A percentile compares a stretch with the other conserved stretches of the same genome.
phyloP scores from a whole-genome alignment of 2,888 invertebrate genomes.

The Rhingia campestris region DNA sequence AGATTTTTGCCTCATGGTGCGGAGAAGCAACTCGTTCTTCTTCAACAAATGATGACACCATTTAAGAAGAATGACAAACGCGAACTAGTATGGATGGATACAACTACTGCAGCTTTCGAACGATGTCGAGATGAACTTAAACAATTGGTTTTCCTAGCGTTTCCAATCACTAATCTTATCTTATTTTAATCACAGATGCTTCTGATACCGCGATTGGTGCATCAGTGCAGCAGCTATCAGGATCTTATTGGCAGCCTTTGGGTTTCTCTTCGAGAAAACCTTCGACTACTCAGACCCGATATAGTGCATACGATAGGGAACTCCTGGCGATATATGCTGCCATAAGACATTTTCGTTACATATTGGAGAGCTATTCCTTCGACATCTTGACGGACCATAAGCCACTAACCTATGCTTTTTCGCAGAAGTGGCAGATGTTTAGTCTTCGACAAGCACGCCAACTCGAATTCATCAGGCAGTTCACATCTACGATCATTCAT shows the following conservation, averaged over 20 bases:
- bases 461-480: slow-evolving; percentile 1
- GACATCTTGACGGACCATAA: no score
- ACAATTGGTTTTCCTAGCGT: not conserved
- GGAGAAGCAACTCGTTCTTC: not conserved
- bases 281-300: no score
- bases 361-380: no score
- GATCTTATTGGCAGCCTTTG: slow-evolving; percentile 1
- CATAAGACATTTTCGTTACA: no score
- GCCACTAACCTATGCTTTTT: not conserved
- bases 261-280: no score
- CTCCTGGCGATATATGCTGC: no score
- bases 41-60: slow-evolving; percentile 5
- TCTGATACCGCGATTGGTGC: not conserved
- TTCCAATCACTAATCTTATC: not conserved
- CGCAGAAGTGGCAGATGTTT: not conserved
- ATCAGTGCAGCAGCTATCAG: not conserved
- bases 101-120: not conserved
- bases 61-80: not conserved
- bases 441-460: not conserved
- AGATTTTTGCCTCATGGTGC: not conserved
- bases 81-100: not conserved
- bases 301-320: no score
- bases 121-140: not conserved
- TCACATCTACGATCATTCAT: not conserved
- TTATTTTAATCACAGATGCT: slow-evolving; percentile 1